phyloP scores from a whole-genome alignment of 2,113 vertebrate genomes.

The Salvelinus sp. region DNA sequence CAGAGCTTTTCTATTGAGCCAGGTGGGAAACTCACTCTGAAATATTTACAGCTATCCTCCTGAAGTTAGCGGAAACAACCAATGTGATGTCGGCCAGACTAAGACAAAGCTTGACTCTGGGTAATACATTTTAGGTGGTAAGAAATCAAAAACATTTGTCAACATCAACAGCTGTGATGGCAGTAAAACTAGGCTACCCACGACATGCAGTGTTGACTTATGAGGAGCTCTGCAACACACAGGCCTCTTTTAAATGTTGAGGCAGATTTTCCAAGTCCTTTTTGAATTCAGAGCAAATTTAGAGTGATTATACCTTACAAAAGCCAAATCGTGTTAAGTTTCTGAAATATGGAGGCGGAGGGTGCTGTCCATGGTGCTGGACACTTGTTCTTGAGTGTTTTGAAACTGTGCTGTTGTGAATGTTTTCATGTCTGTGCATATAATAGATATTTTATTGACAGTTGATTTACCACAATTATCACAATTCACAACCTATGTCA shows the following conservation, averaged over 20 bases:
- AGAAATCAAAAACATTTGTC: slow-evolving; percentile 11
- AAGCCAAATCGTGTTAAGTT: too few relatives aligned
- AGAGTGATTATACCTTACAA: too few relatives aligned
- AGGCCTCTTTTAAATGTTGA: neutral
- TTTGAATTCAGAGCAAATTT: too few relatives aligned
- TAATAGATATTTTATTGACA: too few relatives aligned
- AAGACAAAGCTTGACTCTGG: neutral
- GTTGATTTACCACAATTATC: too few relatives aligned
- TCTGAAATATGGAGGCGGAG: too few relatives aligned
- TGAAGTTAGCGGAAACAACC: neutral
- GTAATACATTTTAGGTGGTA: slow-evolving; percentile 11
- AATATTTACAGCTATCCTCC: neutral
- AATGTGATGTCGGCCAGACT: neutral
- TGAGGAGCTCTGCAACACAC: neutral
- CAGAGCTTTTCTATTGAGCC: neutral
- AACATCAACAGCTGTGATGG: slow-evolving; percentile 9
- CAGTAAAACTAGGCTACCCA: neutral
- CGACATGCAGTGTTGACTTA: neutral
- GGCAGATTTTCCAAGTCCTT: too few relatives aligned
- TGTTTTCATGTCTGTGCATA: too few relatives aligned
- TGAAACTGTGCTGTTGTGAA: too few relatives aligned
- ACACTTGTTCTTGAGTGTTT: too few relatives aligned
- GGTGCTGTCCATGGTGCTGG: too few relatives aligned
- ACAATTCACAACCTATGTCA: too few relatives aligned
- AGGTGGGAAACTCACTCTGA: neutral